phyloP scores from a whole-genome alignment of 2,797 vertebrate species.

The Onychomys arenicola region DNA sequence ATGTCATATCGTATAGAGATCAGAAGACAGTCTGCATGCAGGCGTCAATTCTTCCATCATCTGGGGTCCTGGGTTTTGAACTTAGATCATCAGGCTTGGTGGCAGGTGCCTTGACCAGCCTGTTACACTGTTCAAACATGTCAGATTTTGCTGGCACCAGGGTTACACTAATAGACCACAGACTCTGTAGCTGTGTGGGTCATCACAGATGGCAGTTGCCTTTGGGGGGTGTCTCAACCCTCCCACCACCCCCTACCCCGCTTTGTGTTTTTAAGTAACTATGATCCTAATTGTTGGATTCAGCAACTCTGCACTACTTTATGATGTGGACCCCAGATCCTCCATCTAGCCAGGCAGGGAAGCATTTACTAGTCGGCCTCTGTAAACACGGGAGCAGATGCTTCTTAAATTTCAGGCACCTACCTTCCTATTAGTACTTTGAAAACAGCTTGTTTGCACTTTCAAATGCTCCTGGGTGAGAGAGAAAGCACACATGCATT shows the following conservation, averaged over 20 bases:
- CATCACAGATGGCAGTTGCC: background rate
- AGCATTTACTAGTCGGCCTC: fast-evolving
- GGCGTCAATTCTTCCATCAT: background rate
- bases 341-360: background rate
- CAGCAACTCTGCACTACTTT: fast-evolving
- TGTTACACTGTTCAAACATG: background rate
- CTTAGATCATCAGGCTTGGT: background rate
- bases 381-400: fast-evolving
- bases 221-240: no score
- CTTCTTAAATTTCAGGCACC: background rate
- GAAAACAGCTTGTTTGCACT: background rate
- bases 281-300: background rate
- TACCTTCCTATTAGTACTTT: background rate
- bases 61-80: background rate
- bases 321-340: background rate
- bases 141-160: background rate
- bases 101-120: background rate
- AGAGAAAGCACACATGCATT: fast-evolving
- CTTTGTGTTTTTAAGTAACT: background rate
- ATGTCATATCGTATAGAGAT: background rate
- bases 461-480: background rate
- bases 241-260: background rate
- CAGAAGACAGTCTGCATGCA: background rate
- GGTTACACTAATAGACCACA: background rate
- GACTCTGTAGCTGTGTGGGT: no score